A percentile compares a stretch with the other conserved stretches of the same genome.
phyloP scores from a whole-genome alignment of 2,888 invertebrate genomes.

The Nephrocerus scutellatus region DNA sequence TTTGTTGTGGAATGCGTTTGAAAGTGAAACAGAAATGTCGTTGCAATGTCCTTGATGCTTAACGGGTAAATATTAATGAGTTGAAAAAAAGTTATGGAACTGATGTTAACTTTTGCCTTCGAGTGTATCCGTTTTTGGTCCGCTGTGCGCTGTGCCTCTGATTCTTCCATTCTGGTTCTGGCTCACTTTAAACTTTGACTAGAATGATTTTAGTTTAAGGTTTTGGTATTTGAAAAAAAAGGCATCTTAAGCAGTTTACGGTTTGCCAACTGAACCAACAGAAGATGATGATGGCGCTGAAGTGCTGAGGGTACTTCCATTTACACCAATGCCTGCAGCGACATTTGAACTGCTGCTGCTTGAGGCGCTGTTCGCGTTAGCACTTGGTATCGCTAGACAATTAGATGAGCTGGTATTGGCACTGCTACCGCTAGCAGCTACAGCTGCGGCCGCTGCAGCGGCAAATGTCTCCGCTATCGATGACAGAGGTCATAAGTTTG shows the following conservation, averaged over 20 bases:
- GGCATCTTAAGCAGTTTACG: slow-evolving; percentile 17
- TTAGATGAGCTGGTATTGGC: slow-evolving; percentile 17
- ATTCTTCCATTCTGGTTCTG: too few relatives aligned
- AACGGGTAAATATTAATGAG: too few relatives aligned
- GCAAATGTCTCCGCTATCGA: slow-evolving; percentile 41
- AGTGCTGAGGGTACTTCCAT: slow-evolving; percentile 34
- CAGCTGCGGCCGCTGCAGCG: slow-evolving; percentile 28
- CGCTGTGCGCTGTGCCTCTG: too few relatives aligned
- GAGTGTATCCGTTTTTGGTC: too few relatives aligned
- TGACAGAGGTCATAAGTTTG: slow-evolving; percentile 48
- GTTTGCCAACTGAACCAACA: slow-evolving; percentile 24
- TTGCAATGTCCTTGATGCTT: too few relatives aligned
- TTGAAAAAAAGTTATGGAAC: too few relatives aligned
- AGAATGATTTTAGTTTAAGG: too few relatives aligned
- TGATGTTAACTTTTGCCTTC: too few relatives aligned
- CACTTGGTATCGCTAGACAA: too few relatives aligned
- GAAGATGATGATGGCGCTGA: slow-evolving; percentile 41
- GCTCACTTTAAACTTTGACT: too few relatives aligned
- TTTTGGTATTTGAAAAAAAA: background rate
- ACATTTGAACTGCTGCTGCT: slow-evolving; percentile 14
- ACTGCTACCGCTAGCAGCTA: slow-evolving; percentile 22
- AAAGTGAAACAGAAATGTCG: too few relatives aligned
- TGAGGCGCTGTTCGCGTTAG: slow-evolving; percentile 22
- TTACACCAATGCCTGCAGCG: slow-evolving; percentile 21
- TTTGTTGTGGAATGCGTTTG: too few relatives aligned